Conservation (phyloP, 2,797 vertebrate genomes). For the Falco concolor region DNA sequence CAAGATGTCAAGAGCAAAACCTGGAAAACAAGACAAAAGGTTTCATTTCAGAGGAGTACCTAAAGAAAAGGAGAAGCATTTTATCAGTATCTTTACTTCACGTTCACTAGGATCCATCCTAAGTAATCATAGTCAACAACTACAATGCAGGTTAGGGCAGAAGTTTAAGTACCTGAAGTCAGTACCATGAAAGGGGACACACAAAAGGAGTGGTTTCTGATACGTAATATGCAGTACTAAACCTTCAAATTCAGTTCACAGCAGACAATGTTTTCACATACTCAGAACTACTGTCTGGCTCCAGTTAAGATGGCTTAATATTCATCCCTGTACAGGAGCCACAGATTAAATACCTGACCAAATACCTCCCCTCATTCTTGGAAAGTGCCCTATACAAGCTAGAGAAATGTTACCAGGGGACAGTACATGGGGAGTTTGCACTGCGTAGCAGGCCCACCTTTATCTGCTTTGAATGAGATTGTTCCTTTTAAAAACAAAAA, state of each 20-base stretch:
- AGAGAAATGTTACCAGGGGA: neutral
- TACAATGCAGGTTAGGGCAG: neutral
- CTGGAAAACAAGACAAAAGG: slow-evolving; percentile 59
- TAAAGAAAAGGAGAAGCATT: neutral
- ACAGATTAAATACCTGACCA: neutral
- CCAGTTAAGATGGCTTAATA: neutral
- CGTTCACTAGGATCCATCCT: neutral
- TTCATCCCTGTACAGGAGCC: neutral
- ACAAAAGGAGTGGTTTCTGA: neutral
- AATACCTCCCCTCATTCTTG: neutral
- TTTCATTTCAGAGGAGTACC: neutral
- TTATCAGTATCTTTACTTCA: neutral
- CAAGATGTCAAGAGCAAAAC: slow-evolving; percentile 78
- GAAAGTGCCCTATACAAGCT: neutral
- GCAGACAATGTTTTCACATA: neutral
- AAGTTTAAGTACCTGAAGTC: neutral
- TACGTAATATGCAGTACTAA: neutral
- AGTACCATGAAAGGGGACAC: neutral
- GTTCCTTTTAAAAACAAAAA: neutral
- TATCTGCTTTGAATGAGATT: neutral
- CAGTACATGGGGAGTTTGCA: neutral
- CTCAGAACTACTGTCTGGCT: neutral
- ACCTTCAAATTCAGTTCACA: neutral
- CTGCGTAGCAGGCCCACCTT: neutral
- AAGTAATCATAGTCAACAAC: neutral